Base-by-base conservation (phyloP, 2,113 vertebrate genomes). In the Python bivittatus region DNA sequence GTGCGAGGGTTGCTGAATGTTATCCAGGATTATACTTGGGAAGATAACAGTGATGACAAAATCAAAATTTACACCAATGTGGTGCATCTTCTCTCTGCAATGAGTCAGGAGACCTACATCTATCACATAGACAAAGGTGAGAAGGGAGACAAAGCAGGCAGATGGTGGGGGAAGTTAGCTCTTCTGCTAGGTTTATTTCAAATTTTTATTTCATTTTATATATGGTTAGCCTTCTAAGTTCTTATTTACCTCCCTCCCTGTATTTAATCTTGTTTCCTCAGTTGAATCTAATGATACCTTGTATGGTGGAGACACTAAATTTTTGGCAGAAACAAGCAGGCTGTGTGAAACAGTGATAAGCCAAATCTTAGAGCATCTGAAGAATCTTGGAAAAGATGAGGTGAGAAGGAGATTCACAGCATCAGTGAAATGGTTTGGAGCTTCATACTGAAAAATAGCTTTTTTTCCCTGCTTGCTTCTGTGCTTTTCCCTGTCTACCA, bases 21-120 rank as follows among this genome's bases (percentile, higher is more conserved):
- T 96, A 98, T 99, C 94, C 99, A 99, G 98, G 98, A 99, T 96
- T 99, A 99, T 90, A 98, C 98, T 2, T 99, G 99, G 99, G 99
- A 99, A 95, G 99, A 99, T 88, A 98, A 96, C 96, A 98, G 98
- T 0, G 99, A 99, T 1, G 98, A 99, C 58, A 99, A 98, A 96
- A 96, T 99, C 95, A 98, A 98, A 44, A 98, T 99, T 95, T 99
- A 99, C 93, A 97, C 98, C 93, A 98, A 98, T 0, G 98, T 99
- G 56, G 95, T 99, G 92, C 99, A 99, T 38, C 98, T 99, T 91
- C 97, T 99, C 87, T 98, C 99, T 0, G 99, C 99, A 60, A 98
- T 99, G 98, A 98, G 98, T 94, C 99, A 99, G 94, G 99, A 99
- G 95, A 97, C 93, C 27, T 99, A 97, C 91, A 97, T 98, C 85